Evolutionary conservation across 2,888 invertebrate species (phyloP).

Genomic region (Chirona hameri): DNA sequence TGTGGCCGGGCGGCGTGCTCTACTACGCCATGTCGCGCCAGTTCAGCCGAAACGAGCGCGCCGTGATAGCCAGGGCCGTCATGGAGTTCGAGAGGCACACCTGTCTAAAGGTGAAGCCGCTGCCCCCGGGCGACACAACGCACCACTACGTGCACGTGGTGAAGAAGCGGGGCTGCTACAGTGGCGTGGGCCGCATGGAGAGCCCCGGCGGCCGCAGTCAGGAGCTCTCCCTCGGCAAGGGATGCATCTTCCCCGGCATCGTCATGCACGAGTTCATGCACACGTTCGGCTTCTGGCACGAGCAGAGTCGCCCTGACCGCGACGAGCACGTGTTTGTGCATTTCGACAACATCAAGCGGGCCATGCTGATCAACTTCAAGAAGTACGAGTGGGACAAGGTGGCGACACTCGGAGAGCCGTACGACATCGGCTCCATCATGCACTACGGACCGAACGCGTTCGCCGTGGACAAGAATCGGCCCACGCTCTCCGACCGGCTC

Average conservation of each 20-base stretch:
- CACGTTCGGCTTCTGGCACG: slow-evolving; percentile 52
- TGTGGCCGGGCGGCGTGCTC: too few species aligned
- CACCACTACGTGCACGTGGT: slow-evolving; percentile 47
- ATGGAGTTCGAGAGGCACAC: slow-evolving; percentile 48
- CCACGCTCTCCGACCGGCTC: slow-evolving; percentile 37
- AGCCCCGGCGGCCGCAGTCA: slow-evolving; percentile 49
- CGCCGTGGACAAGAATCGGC: slow-evolving; percentile 36
- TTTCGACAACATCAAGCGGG: slow-evolving; percentile 44
- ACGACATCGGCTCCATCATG: slow-evolving; percentile 41
- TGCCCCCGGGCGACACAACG: slow-evolving; percentile 39
- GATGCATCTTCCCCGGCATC: slow-evolving; percentile 46
- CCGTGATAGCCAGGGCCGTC: slow-evolving; percentile 44
- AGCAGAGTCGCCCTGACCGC: slow-evolving; percentile 51
- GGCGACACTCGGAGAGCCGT: slow-evolving; percentile 40
- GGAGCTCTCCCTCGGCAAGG: slow-evolving; percentile 46
- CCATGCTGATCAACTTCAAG: slow-evolving; percentile 45
- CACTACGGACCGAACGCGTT: slow-evolving; percentile 41
- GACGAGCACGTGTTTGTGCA: slow-evolving; percentile 49
- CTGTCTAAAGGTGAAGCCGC: slow-evolving; percentile 50
- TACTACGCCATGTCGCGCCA: too few species aligned
- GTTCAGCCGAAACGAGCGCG: too few species aligned
- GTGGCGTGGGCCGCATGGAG: slow-evolving; percentile 46
- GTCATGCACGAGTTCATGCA: slow-evolving; percentile 53
- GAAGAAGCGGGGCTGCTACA: slow-evolving; percentile 47
- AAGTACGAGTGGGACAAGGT: slow-evolving; percentile 43